Conservation (phyloP, 2,113 vertebrate genomes). For the Litocranius walleri region DNA sequence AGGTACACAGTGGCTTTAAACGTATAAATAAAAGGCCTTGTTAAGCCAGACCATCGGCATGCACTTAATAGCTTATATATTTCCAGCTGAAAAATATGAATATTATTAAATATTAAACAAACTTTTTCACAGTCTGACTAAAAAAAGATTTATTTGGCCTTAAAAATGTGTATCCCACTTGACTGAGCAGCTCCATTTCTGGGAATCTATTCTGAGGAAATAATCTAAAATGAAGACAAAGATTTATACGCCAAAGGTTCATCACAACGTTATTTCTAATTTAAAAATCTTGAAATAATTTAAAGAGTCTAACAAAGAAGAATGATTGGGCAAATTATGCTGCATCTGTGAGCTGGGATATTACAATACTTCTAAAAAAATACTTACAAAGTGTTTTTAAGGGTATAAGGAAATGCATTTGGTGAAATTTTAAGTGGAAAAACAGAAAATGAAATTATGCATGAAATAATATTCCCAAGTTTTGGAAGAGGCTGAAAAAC, state of each 20-base stretch:
- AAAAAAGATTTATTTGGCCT: constrained; percentile 14
- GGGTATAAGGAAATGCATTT: constrained; percentile 5
- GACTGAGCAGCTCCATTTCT: neutral
- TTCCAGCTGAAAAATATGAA: neutral
- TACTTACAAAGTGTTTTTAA: neutral
- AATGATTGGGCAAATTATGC: neutral
- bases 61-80: neutral
- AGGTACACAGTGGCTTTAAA: neutral
- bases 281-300: constrained; percentile 12
- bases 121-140: neutral
- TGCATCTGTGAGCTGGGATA: neutral
- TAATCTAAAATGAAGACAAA: neutral
- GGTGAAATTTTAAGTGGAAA: constrained; percentile 37
- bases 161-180: neutral
- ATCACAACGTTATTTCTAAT: neutral
- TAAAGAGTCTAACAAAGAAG: neutral
- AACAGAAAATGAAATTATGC: constrained; percentile 23
- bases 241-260: neutral
- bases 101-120: constrained; percentile 38
- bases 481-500: neutral
- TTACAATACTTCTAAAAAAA: neutral
- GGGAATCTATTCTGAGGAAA: neutral
- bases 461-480: constrained; percentile 33
- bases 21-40: neutral
- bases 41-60: neutral